Evolutionary conservation across 2,113 vertebrate species (phyloP), one percentile per base, ranked within the genome.

Genomic region (Phasianus colchicus): DNA sequence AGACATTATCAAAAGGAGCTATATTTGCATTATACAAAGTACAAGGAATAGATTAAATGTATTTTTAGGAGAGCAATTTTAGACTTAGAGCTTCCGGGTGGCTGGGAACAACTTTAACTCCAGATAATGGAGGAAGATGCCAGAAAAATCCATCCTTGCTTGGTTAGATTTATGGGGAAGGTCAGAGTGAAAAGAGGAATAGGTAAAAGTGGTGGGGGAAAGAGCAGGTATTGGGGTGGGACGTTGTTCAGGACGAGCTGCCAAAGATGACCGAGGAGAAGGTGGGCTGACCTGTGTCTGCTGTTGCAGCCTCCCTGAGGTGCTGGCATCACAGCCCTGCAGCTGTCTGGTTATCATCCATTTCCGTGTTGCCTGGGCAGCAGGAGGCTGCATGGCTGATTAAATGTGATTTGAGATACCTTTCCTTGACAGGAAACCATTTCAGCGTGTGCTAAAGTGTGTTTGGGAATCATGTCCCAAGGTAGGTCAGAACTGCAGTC

Each of bases 41-140:
- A 73, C 30, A 79, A 63, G 79, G 75, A 85, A 70, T 6, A 66
- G 36, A 79, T 80, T 16, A 88, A 85, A 76, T 76, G 54, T 24
- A 0, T 54, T 40, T 91, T 73, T 85, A 42, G 82, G 58, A 48
- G 78, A 79, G 27, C 13, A 13, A 2, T 75, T 78, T 73, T 66
- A 43, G 25, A 27, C 63, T 57, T 43, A 17, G 25, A 79, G 71
- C 43, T 72, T 82, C 85, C 76, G 43, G 36, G 24, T 58, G 67
- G 34, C 85, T 91, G 85, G 48, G 92, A 89, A 73, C 75, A 73
- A 20, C 27, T 86, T 80, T 66, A 88, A 55, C 81, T 77, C 65
- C 73, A 81, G 60, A 25, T 2, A 54, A 55, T 6, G 8, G 30
- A 66, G 55, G 80, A 75, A 92, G 21, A 70, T 92, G 93, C 76